Evolutionary conservation across 2,888 invertebrate genomes (phyloP).

Genomic region (Eilema sororculum): DNA sequence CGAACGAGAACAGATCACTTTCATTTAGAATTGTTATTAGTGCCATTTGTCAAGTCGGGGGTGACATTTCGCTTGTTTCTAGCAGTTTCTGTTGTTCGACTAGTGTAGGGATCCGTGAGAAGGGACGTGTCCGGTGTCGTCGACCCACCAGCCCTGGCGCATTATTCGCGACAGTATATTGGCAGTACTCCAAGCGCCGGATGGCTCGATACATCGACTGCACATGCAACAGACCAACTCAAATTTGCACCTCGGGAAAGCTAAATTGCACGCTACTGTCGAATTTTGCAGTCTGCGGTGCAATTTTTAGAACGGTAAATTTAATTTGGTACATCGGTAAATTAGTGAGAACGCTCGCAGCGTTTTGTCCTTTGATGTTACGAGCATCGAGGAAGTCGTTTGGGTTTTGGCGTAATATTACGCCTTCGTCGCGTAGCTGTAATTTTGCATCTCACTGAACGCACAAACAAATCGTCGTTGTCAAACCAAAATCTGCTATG

Average conservation of each 20-base stretch:
- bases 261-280: constrained; percentile 20
- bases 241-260: constrained; percentile 31
- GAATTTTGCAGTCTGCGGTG: constrained; percentile 34
- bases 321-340: constrained; percentile 51
- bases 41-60: constrained; percentile 25
- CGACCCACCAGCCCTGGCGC: constrained; percentile 68
- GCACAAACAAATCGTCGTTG: constrained; percentile 47
- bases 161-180: constrained; percentile 69
- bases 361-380: constrained; percentile 61
- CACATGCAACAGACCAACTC: constrained; percentile 55
- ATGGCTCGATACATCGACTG: constrained; percentile 59
- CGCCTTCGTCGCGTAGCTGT: constrained; percentile 35
- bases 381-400: constrained; percentile 59
- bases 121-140: constrained; percentile 47
- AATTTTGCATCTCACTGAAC: constrained; percentile 50
- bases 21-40: constrained; percentile 28
- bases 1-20: constrained; percentile 23
- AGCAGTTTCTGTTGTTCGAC: constrained; percentile 20
- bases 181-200: constrained; percentile 77
- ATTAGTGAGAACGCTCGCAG: constrained; percentile 61
- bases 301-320: constrained; percentile 35
- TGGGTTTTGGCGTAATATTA: constrained; percentile 55
- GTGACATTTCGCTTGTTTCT: constrained; percentile 24
- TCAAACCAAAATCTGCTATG: too few species aligned
- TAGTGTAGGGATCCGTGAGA: constrained; percentile 25